Evolutionary conservation across 2,888 invertebrate genomes (phyloP), one percentile per base, ranked within the genome.

Genomic region (Aphodius sticticus): DNA sequence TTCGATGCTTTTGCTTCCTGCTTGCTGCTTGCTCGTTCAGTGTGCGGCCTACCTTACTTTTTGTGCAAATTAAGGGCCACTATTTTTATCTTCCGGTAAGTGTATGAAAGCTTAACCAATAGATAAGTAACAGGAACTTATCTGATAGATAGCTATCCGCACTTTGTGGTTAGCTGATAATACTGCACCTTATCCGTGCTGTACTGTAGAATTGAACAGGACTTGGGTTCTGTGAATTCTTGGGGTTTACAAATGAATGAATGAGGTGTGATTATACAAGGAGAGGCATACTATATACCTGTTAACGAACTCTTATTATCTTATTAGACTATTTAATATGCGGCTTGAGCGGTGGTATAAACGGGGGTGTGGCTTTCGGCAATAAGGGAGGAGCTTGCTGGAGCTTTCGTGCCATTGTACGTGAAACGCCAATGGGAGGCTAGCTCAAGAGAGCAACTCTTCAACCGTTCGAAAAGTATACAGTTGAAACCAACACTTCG

Each of bases 221-320:
- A 53, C 37, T 36, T 78, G 75, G 38, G 53, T 53, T 53, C 53
- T 53, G 53, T 53, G 53, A 53, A 53, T 53, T 9, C 7, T 7
- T 53, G 53, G 53, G 81, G 80, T 81, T 81, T 77, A 77, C 79
- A 80, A 82, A 82, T 81, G 80, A 82, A 83, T 81, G 80, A 78
- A 82, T 82, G 78, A 82, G 81, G 81, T 83, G 80, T 83, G 82
- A 83, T 83, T 83, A 83, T 81, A 82, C 79, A 82, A 80, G 80
- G 78, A 81, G 81, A 81, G 81, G 82, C 80, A 82, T 81, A 83
- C 26, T 26, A 26, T 26, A 26, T 26, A 82, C 71, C 69, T 38
- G 80, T 79, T 82, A 83, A 81, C 80, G 82, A 83, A 82, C 83
- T 82, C 82, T 81, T 83, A 83, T 83, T 83, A 83, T 79, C 83